Base-by-base conservation (phyloP, 1,140 invertebrate genomes). In the Drosophila eugracilis region DNA sequence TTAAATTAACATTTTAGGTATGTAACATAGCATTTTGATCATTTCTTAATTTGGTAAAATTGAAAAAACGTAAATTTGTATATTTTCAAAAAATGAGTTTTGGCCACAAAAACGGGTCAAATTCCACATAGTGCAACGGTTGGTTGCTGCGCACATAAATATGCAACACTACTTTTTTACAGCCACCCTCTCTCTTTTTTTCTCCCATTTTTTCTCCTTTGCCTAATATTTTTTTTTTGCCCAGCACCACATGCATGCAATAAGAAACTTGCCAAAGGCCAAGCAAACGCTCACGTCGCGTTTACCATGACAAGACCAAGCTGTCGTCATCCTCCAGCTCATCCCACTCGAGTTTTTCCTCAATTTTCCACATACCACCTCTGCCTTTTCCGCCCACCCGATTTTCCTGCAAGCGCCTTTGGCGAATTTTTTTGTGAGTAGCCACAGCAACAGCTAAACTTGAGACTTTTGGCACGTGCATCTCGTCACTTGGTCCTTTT, bases 381-480 rank as follows among this genome's bases (percentile, higher is more conserved):
- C n/a, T 9, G 19, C 34, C 15, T 30, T 52, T 14, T 19, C 63
- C 12, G 19, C 9, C 10, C 28, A 4, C 9, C 12, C 30, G 6
- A 22, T 52, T 53, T 26, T 32, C 22, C 14, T 12, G 9, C 7
- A 9, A 17, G 34, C 32, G 65, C 65, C 60, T 14, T 6, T 28
- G 26, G 45, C 28, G 17, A 42, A 34, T 67, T 69, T 69, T 49
- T 69, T 69, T 67, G 47, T 10, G 37, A 69, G 47, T 69, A 67
- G 65, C 65, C 65, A 39, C 50, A 70, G 50, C 66, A 69, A 69
- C 39, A 69, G 66, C 66, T 69, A 70, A 70, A 70, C 66, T 70
- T 70, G 50, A 70, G 66, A 70, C 66, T 67, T 65, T 66, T 70
- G 66, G 63, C 66, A 70, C 66, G 66, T 70, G 66, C 66, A 58